A percentile compares a stretch with the other conserved stretches of the same genome.
Evolutionary conservation across 1,140 invertebrate species (phyloP).

Genomic region (Drosophila subobscura): DNA sequence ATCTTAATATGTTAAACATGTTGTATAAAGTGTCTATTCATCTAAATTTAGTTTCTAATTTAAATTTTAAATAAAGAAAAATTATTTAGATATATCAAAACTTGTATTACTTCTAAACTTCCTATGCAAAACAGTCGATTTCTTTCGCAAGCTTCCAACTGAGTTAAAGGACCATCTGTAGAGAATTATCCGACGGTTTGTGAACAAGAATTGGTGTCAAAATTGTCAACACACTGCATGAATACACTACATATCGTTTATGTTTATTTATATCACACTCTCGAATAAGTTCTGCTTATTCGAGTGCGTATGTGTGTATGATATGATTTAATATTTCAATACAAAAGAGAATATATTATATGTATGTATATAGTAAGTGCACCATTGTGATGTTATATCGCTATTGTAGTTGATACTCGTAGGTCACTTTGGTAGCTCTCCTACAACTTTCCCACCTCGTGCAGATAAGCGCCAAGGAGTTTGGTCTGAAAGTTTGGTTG

Average conservation of each 20-base stretch:
- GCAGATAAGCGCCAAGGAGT: constrained; percentile 92
- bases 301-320: background rate
- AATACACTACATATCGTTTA: no score
- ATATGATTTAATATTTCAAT: background rate
- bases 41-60: constrained; percentile 78
- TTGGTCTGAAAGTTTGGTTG: constrained; percentile 88
- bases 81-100: constrained; percentile 56
- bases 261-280: no score
- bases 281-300: background rate
- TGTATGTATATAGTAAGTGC: constrained; percentile 21
- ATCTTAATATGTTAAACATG: constrained; percentile 63
- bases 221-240: no score
- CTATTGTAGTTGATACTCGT: constrained; percentile 18
- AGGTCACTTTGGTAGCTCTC: background rate
- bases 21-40: constrained; percentile 71
- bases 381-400: constrained; percentile 62
- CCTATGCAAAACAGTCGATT: no score
- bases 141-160: no score
- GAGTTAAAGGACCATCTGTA: no score
- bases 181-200: no score
- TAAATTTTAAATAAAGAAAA: constrained; percentile 78
- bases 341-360: constrained; percentile 15
- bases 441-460: constrained; percentile 87
- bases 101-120: background rate
- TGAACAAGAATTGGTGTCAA: no score